Evolutionary conservation across 2,113 vertebrate genomes (phyloP).

Genomic region (Halichoerus grypus): DNA sequence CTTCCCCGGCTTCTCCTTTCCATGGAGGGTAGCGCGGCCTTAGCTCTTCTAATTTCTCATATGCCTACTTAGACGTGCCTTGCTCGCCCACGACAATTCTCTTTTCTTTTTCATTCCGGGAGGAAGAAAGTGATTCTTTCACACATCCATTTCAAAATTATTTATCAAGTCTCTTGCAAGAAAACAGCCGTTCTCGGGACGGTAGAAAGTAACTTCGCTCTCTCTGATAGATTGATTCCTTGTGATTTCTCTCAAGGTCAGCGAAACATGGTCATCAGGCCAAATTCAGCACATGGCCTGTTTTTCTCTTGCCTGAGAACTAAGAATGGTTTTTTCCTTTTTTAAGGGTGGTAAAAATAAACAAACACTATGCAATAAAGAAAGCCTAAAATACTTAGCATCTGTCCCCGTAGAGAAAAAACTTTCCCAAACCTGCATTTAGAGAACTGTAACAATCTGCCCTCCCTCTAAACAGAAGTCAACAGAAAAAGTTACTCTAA

Average conservation of each 20-base stretch:
- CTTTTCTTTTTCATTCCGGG: neutral
- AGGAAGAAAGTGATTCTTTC: neutral
- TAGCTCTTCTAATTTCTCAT: too few relatives aligned
- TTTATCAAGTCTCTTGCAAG: neutral
- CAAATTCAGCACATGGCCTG: neutral
- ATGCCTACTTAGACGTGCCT: too few relatives aligned
- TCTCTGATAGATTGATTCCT: neutral
- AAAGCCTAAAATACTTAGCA: neutral
- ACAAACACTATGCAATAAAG: neutral
- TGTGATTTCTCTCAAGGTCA: neutral
- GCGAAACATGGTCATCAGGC: neutral
- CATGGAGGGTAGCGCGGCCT: accelerated
- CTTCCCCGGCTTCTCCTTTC: neutral
- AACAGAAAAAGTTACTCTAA: neutral
- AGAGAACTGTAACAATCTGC: neutral
- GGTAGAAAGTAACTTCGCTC: neutral
- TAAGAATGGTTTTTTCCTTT: neutral
- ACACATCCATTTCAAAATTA: neutral
- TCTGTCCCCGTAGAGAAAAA: neutral
- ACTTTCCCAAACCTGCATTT: neutral
- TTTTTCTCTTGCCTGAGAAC: neutral
- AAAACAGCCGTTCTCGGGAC: neutral
- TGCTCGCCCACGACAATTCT: neutral
- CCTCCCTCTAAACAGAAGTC: neutral
- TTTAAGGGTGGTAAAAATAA: neutral